A percentile compares a stretch with the other conserved stretches of the same genome.
phyloP scores from a whole-genome alignment of 2,797 vertebrate species.

The Chloroceryle inda region DNA sequence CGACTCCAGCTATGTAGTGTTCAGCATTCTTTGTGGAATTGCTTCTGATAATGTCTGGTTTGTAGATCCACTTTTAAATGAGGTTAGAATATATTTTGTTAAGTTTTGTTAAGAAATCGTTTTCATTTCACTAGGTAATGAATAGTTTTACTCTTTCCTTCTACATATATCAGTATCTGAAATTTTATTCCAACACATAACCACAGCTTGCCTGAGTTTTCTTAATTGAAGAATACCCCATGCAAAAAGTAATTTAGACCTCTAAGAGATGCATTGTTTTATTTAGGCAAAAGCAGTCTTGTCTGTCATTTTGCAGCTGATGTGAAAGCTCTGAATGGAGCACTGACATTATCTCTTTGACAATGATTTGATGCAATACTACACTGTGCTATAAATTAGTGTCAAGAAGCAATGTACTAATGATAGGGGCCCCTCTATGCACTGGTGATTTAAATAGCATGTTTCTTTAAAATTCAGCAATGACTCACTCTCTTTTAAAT shows the following conservation, averaged over 20 bases:
- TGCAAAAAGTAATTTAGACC: constrained; percentile 35
- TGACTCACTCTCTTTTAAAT: constrained; percentile 78
- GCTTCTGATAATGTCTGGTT: neutral
- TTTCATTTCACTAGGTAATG: constrained; percentile 19
- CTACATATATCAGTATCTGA: neutral
- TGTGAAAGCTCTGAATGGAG: constrained; percentile 57
- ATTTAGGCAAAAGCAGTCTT: constrained; percentile 62
- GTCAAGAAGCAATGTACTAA: constrained; percentile 78
- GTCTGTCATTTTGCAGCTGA: constrained; percentile 66
- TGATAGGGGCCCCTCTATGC: constrained; percentile 69
- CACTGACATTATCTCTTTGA: constrained; percentile 73
- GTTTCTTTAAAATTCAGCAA: constrained; percentile 72
- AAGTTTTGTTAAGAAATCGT: neutral
- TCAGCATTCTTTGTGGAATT: neutral
- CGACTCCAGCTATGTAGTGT: neutral
- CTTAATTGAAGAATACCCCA: neutral
- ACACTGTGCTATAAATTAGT: constrained; percentile 72
- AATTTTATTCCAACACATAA: neutral
- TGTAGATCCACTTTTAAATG: neutral
- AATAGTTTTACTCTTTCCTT: neutral
- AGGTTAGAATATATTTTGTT: neutral
- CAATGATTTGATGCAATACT: constrained; percentile 58
- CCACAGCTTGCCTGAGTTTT: neutral
- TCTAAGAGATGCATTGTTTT: constrained; percentile 47
- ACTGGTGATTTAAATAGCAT: constrained; percentile 77